A percentile compares a stretch with the other conserved stretches of the same genome.
These are phyloP conservation scores for Graphium colonna DNA, from an alignment of 2,888 invertebrate species.

Conservation along the genomic window DNA sequence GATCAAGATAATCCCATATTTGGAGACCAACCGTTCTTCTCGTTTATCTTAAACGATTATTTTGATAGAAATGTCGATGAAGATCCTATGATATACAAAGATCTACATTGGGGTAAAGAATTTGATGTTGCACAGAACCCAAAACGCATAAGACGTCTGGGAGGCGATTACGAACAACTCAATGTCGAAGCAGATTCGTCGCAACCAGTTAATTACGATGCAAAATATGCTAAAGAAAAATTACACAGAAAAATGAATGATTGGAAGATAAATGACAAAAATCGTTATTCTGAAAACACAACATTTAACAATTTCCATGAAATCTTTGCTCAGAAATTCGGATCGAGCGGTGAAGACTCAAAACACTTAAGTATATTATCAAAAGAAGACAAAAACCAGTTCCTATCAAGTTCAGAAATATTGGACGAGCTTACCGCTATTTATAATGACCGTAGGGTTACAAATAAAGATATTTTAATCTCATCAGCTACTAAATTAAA, in stretches of 20 bases:
- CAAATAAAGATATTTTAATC: constrained; percentile 5
- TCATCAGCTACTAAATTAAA: constrained; percentile 15
- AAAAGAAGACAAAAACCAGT: constrained; percentile 23
- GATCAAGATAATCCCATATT: constrained; percentile 46
- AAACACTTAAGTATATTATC: constrained; percentile 47
- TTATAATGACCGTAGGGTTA: constrained; percentile 1
- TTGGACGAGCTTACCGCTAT: constrained; percentile 5
- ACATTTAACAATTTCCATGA: constrained; percentile 56
- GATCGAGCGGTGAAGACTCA: constrained; percentile 37
- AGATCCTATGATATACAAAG: constrained; percentile 54
- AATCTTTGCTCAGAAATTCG: constrained; percentile 58
- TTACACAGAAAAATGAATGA: constrained; percentile 36
- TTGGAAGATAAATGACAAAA: constrained; percentile 35
- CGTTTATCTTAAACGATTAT: constrained; percentile 59
- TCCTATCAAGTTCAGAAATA: constrained; percentile 14
- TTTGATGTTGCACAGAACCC: constrained; percentile 39
- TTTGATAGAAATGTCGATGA: constrained; percentile 49
- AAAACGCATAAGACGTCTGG: constrained; percentile 38
- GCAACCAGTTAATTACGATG: constrained; percentile 1
- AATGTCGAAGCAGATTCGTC: constrained; percentile 1
- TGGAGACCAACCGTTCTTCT: constrained; percentile 58
- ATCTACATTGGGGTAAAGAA: constrained; percentile 50
- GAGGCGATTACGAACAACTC: constrained; percentile 23
- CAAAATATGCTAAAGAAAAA: constrained; percentile 18
- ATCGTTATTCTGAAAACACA: constrained; percentile 5